These are phyloP conservation scores for Luidia sarsii DNA, from an alignment of 53 echinoderm and acorn worm genomes.

Conservation along the genomic window DNA sequence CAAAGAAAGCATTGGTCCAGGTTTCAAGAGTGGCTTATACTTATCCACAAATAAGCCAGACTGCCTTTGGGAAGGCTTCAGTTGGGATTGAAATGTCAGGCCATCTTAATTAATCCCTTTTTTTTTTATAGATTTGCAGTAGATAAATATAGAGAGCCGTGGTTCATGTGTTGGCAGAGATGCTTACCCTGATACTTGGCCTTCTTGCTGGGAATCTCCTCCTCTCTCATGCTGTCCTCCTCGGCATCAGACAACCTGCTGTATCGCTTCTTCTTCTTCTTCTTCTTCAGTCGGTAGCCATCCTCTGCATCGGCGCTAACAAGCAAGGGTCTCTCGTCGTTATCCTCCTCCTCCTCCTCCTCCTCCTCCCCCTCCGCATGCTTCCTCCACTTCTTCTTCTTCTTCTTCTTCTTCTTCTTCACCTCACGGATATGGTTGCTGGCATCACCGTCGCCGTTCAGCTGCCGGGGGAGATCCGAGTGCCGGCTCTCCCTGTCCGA, in stretches of 20 bases:
- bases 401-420: conserved; percentile 58
- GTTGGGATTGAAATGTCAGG: too few species aligned
- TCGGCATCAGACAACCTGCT: conserved; percentile 29
- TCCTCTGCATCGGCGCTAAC: background rate
- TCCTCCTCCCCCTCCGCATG: conserved; percentile 70
- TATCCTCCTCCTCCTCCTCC: conserved; percentile 49
- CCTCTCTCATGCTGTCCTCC: conserved; percentile 58
- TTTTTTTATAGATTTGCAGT: too few species aligned
- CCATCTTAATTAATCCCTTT: too few species aligned
- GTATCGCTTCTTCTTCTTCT: conserved; percentile 52
- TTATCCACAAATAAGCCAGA: too few species aligned
- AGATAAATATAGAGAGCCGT: too few species aligned
- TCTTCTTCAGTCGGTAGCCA: conserved; percentile 22
- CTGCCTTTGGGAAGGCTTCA: too few species aligned
- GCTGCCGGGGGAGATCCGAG: background rate
- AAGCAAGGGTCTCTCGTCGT: conserved; percentile 23
- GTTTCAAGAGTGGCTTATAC: too few species aligned
- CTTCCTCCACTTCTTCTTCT: conserved; percentile 68
- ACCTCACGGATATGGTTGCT: conserved; percentile 14
- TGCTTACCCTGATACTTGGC: conserved; percentile 61
- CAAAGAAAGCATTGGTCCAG: too few species aligned
- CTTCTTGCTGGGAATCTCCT: conserved; percentile 17
- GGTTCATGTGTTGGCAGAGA: too few species aligned
- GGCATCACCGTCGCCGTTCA: background rate
- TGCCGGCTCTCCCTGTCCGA: background rate